These are phyloP conservation scores for Callitettix versicolor DNA, from an alignment of 1,140 invertebrate genomes.

Conservation along the genomic window DNA sequence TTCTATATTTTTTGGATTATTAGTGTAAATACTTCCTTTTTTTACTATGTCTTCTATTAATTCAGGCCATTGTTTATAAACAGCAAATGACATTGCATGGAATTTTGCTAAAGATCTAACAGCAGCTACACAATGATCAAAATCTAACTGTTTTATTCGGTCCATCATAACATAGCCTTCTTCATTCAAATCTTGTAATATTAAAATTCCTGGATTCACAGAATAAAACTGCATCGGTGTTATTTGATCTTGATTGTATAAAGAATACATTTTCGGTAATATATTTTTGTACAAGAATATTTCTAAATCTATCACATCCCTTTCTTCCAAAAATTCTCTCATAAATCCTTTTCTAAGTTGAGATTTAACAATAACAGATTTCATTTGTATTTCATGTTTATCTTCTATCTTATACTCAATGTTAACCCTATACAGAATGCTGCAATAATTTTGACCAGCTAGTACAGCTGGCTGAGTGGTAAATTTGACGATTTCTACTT, in stretches of 20 bases:
- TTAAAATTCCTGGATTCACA: not conserved
- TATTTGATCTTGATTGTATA: too few species aligned
- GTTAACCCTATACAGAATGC: not conserved
- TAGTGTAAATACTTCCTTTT: too few species aligned
- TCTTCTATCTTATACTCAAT: not conserved
- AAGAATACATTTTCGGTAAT: not conserved
- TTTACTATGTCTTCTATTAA: too few species aligned
- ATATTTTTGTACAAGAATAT: not conserved
- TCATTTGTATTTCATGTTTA: not conserved
- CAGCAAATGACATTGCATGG: not conserved
- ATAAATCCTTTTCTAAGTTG: not conserved
- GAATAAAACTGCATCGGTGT: too few species aligned
- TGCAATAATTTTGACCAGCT: not conserved
- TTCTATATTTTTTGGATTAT: too few species aligned
- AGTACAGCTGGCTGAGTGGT: not conserved
- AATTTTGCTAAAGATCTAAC: not conserved
- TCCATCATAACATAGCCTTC: not conserved
- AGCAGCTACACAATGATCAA: not conserved
- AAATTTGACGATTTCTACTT: not conserved
- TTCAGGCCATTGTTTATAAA: not conserved
- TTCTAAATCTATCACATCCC: not conserved
- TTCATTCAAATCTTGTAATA: slow-evolving; percentile 2
- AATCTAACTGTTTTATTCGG: not conserved
- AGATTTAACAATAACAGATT: not conserved
- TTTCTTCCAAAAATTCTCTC: not conserved